These are phyloP conservation scores for Ophthalmolycus amberensis DNA, from an alignment of 2,113 vertebrate genomes.

Conservation along the genomic window DNA sequence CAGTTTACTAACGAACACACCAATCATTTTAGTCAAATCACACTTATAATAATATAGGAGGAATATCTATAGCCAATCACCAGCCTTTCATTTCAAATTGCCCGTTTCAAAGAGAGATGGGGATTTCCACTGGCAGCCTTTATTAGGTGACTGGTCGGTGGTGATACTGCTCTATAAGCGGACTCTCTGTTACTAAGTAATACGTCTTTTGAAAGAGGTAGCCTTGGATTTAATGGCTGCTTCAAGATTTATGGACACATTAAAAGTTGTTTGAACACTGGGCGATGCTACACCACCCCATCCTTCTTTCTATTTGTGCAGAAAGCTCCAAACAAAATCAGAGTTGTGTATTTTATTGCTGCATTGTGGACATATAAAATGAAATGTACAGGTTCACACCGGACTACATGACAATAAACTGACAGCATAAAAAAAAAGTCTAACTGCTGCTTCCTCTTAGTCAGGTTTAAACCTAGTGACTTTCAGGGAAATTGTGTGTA, in stretches of 20 bases:
- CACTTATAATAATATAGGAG: neutral
- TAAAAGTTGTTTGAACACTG: constrained; percentile 25
- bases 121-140: constrained; percentile 24
- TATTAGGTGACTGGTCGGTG: constrained; percentile 12
- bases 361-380: neutral
- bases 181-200: constrained; percentile 32
- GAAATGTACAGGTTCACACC: neutral
- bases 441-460: neutral
- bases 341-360: neutral
- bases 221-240: constrained; percentile 36
- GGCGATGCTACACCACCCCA: neutral
- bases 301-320: neutral
- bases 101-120: neutral
- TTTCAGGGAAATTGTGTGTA: neutral
- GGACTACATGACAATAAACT: neutral
- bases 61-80: constrained; percentile 6
- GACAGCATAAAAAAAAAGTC: neutral
- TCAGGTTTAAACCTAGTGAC: neutral
- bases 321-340: neutral
- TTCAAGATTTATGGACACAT: constrained; percentile 40
- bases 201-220: constrained; percentile 6
- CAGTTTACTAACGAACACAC: no score
- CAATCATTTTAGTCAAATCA: neutral
- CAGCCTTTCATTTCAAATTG: neutral
- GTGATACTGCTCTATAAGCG: neutral